phyloP scores from a whole-genome alignment of 2,113 vertebrate genomes.

The Orcinus orca region DNA sequence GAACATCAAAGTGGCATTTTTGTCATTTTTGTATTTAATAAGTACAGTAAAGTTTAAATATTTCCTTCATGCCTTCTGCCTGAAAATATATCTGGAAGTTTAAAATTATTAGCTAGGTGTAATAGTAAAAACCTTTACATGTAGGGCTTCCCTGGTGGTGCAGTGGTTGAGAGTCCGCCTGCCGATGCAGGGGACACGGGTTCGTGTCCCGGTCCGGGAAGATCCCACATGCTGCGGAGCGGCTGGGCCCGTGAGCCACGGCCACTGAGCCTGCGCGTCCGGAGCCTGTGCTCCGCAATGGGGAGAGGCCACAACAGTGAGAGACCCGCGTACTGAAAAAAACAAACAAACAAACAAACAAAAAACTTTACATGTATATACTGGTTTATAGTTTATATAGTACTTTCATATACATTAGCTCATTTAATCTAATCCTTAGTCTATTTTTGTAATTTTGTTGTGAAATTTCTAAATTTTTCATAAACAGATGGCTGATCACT shows the following conservation, averaged over 20 bases:
- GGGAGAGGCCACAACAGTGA: no score
- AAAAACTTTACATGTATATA: slow-evolving; percentile 14
- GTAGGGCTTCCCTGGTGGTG: neutral
- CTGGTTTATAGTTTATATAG: slow-evolving; percentile 27
- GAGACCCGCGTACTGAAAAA: no score
- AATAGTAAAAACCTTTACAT: slow-evolving; percentile 34
- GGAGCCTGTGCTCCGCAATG: no score
- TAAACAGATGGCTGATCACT: slow-evolving; percentile 21
- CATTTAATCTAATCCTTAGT: slow-evolving; percentile 3
- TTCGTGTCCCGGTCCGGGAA: no score
- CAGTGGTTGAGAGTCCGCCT: no score
- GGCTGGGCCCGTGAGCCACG: no score
- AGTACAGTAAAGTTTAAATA: slow-evolving; percentile 41
- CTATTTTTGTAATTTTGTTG: slow-evolving; percentile 28
- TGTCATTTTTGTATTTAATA: slow-evolving; percentile 47
- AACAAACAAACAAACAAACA: neutral
- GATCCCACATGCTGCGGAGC: no score
- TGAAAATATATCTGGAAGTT: slow-evolving; percentile 42
- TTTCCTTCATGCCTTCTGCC: neutral
- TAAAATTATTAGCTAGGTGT: slow-evolving; percentile 24
- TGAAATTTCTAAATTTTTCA: slow-evolving; percentile 47
- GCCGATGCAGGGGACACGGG: no score
- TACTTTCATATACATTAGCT: neutral
- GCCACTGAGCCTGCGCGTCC: no score
- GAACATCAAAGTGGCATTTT: slow-evolving; percentile 40